Conservation (phyloP, 2,888 invertebrate species). For the Uloborus plumipes region DNA sequence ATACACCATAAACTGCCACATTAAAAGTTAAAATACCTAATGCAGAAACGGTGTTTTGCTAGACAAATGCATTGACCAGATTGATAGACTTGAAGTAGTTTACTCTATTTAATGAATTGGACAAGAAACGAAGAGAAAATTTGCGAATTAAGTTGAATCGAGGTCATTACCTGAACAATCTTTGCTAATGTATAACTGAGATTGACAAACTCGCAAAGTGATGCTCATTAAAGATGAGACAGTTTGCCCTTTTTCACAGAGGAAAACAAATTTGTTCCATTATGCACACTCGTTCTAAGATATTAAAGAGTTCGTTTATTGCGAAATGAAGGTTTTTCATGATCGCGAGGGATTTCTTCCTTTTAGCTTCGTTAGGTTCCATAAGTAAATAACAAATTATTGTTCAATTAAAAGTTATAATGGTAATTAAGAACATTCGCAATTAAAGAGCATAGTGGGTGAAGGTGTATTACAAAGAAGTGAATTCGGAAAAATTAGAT, state of each 20-base stretch:
- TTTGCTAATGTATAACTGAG: constrained; percentile 36
- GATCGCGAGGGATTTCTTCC: no score
- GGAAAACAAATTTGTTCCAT: constrained; percentile 17
- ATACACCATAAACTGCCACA: constrained; percentile 24
- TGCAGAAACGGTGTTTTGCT: constrained; percentile 23
- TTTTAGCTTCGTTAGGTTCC: no score
- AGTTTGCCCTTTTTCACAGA: constrained; percentile 2
- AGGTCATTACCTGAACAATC: constrained; percentile 31
- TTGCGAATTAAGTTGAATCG: constrained; percentile 5
- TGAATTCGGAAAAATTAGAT: no score
- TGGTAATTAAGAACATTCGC: no score
- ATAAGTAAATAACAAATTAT: no score
- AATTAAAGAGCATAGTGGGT: no score
- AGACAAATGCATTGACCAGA: constrained; percentile 4
- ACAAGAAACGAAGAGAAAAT: constrained; percentile 18
- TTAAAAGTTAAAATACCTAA: constrained; percentile 32
- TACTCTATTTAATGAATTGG: constrained; percentile 4
- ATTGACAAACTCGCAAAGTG: constrained; percentile 40
- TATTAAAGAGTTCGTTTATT: constrained; percentile 17
- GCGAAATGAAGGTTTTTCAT: background rate
- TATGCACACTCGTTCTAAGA: constrained; percentile 24
- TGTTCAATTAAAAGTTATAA: no score
- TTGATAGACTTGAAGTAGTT: background rate
- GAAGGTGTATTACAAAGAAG: no score
- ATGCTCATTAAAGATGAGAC: constrained; percentile 24